phyloP scores from a whole-genome alignment of 1,140 invertebrate species.

The Temnothorax curvispinosus region DNA sequence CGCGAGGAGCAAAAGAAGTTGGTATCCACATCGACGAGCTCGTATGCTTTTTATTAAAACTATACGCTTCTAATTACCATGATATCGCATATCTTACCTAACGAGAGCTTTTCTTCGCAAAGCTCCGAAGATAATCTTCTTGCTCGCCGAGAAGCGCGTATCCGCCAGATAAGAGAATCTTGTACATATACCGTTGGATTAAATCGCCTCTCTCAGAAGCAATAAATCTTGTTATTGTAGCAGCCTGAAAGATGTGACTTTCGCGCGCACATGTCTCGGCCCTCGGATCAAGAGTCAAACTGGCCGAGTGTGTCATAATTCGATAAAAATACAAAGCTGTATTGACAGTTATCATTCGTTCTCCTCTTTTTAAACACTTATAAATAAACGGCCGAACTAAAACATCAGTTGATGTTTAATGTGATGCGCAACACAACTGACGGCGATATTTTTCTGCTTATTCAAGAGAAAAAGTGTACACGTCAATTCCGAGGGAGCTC shows the following conservation, averaged over 20 bases:
- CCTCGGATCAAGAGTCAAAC: not conserved
- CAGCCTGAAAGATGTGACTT: conserved; percentile 67
- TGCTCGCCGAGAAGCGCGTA: conserved; percentile 56
- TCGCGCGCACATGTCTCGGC: conserved; percentile 14
- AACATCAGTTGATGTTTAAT: not conserved
- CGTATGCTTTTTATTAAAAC: not conserved
- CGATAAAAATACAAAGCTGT: not conserved
- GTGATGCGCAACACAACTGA: not conserved
- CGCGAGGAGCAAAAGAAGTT: not conserved
- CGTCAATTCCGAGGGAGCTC: not conserved
- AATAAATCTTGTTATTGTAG: conserved; percentile 70
- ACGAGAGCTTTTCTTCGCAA: conserved; percentile 45
- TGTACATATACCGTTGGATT: conserved; percentile 58
- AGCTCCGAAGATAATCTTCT: conserved; percentile 70
- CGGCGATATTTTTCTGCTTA: not conserved
- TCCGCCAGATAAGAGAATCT: conserved; percentile 70
- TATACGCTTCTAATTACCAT: conserved; percentile 23
- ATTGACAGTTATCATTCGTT: not conserved
- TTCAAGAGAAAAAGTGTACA: not conserved
- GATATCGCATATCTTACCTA: conserved; percentile 16
- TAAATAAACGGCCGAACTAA: not conserved
- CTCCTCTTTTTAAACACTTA: not conserved
- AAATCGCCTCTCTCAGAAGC: conserved; percentile 48
- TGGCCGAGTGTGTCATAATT: not conserved
- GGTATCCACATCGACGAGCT: not conserved